Conservation (phyloP, 1,140 invertebrate species). For the Brachionus asplanchnoidis region DNA sequence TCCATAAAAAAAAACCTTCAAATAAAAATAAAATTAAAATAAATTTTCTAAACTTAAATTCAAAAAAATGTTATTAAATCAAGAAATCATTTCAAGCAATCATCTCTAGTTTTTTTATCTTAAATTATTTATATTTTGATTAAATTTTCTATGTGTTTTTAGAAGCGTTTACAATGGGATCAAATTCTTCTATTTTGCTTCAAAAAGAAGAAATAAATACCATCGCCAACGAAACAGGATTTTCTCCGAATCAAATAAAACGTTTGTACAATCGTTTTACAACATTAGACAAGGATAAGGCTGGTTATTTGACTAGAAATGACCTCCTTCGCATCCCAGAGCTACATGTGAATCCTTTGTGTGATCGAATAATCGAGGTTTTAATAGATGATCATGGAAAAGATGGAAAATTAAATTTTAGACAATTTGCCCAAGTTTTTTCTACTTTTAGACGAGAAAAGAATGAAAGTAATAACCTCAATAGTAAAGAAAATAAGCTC, state of each 20-base stretch:
- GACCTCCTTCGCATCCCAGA: constrained; percentile 94
- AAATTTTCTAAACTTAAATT: not conserved
- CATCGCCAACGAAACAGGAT: constrained; percentile 59
- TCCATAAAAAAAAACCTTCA: not conserved
- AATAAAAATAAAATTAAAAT: not conserved
- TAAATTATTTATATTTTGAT: not conserved
- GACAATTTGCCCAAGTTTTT: constrained; percentile 93
- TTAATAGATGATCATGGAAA: constrained; percentile 48
- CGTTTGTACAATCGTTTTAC: constrained; percentile 93
- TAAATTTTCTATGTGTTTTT: not conserved
- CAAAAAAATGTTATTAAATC: not conserved
- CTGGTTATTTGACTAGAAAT: constrained; percentile 73
- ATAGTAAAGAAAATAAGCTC: constrained; percentile 39
- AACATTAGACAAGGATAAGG: constrained; percentile 86
- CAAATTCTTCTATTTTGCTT: constrained; percentile 30
- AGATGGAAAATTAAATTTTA: constrained; percentile 84
- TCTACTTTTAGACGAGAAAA: constrained; percentile 78
- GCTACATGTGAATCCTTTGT: constrained; percentile 85
- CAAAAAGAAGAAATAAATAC: constrained; percentile 29
- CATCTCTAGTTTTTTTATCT: not conserved
- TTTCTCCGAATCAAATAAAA: constrained; percentile 88
- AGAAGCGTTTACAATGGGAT: constrained; percentile 15
- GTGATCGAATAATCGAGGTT: constrained; percentile 75
- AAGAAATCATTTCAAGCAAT: not conserved
- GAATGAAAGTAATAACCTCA: not conserved